phyloP scores from a whole-genome alignment of 2,113 vertebrate species.

The Corythornis vintsioides region DNA sequence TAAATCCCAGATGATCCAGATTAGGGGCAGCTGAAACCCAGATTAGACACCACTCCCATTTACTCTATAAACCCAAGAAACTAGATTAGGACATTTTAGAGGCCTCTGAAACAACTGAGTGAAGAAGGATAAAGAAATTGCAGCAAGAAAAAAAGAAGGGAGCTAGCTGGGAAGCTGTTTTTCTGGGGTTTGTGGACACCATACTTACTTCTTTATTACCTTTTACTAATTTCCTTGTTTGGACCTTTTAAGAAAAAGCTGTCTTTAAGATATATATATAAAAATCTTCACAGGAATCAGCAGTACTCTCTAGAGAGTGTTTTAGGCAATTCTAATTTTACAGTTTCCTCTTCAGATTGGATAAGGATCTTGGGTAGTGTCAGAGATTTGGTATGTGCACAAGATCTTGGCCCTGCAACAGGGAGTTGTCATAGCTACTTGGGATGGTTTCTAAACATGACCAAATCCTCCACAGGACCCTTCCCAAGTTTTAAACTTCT shows the following conservation, averaged over 20 bases:
- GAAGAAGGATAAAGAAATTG: neutral
- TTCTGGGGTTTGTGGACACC: neutral
- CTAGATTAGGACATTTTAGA: neutral
- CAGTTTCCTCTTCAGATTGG: conserved; percentile 45
- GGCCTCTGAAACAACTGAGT: neutral
- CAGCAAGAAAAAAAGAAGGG: neutral
- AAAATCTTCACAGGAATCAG: neutral
- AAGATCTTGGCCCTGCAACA: neutral
- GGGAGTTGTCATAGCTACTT: conserved; percentile 58
- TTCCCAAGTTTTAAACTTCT: conserved; percentile 6
- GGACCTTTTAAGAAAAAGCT: neutral
- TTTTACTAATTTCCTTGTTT: neutral
- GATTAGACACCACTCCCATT: neutral
- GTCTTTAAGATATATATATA: neutral
- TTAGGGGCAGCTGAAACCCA: neutral
- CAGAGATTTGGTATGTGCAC: conserved; percentile 48
- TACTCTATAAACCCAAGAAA: neutral
- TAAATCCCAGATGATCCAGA: neutral
- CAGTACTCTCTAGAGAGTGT: conserved; percentile 7
- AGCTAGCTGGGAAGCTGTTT: neutral
- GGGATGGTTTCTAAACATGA: conserved; percentile 55
- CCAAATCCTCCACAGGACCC: neutral
- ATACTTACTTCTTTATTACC: neutral
- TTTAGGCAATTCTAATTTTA: conserved; percentile 31
- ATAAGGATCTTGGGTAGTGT: conserved; percentile 58